phyloP scores from a whole-genome alignment of 2,797 vertebrate genomes.

The Choloepus didactylus region DNA sequence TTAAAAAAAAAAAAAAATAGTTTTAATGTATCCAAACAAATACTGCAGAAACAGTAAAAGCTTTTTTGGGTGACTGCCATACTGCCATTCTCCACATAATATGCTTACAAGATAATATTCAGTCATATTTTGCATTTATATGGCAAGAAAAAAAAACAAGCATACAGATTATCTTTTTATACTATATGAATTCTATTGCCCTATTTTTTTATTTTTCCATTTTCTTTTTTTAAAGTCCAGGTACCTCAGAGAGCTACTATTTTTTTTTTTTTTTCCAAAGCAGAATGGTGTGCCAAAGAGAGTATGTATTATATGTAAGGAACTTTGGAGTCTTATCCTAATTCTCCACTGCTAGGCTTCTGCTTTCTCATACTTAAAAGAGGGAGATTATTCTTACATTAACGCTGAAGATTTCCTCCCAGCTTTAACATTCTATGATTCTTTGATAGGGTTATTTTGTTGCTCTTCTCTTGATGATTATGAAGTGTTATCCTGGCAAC shows the following conservation, averaged over 20 bases:
- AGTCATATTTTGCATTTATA: slow-evolving; percentile 30
- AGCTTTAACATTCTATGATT: not conserved
- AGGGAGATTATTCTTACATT: not conserved
- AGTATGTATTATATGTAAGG: not conserved
- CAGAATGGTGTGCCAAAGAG: not conserved
- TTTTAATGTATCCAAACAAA: slow-evolving; percentile 77
- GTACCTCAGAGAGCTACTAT: not conserved
- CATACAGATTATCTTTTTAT: slow-evolving; percentile 29
- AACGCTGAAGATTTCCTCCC: not conserved
- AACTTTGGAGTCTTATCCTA: not conserved
- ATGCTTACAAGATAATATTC: slow-evolving; percentile 66
- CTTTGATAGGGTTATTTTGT: not conserved
- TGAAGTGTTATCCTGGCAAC: not conserved
- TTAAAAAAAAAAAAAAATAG: slow-evolving; percentile 61
- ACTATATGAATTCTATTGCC: slow-evolving; percentile 20
- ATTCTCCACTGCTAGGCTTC: not conserved
- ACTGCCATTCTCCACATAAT: slow-evolving; percentile 56
- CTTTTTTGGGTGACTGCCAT: slow-evolving; percentile 83
- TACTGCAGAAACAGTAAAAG: slow-evolving; percentile 79
- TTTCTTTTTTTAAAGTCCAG: slow-evolving; percentile 31
- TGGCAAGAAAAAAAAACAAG: not conserved
- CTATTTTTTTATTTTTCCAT: not conserved
- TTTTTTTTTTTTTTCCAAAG: not conserved
- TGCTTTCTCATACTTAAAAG: not conserved
- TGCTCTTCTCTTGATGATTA: not conserved